These are phyloP conservation scores for Drosophila nannoptera DNA, from an alignment of 1,140 invertebrate species.

Conservation along the genomic window DNA sequence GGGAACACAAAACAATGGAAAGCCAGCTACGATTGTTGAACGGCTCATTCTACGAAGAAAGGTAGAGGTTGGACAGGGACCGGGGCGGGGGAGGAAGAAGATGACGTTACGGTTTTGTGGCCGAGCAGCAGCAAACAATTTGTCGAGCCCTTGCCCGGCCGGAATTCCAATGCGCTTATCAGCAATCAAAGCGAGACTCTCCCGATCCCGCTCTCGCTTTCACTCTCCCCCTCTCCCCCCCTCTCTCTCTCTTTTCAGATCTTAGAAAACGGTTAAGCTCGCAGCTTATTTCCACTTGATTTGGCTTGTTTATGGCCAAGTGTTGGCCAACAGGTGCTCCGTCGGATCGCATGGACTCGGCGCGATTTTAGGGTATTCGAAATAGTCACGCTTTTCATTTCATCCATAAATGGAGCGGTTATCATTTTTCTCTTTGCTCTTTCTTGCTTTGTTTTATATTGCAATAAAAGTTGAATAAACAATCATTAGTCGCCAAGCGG, in stretches of 20 bases:
- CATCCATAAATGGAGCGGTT: background rate
- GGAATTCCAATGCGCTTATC: slow-evolving; percentile 39
- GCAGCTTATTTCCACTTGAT: too few relatives aligned
- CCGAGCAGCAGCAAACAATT: slow-evolving; percentile 42
- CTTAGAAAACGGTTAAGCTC: too few relatives aligned
- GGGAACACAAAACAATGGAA: slow-evolving; percentile 12
- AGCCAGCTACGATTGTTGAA: slow-evolving; percentile 39
- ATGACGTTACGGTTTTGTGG: slow-evolving; percentile 56
- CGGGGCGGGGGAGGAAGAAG: background rate
- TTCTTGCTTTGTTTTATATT: background rate
- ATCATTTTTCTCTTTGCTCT: background rate
- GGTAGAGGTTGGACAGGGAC: background rate
- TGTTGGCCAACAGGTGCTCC: background rate
- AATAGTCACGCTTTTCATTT: background rate
- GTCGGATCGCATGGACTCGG: background rate
- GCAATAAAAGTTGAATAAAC: background rate
- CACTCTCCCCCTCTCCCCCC: background rate
- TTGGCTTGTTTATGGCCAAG: too few relatives aligned
- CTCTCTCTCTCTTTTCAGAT: background rate
- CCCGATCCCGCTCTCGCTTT: background rate
- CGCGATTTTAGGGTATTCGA: background rate
- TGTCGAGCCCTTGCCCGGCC: slow-evolving; percentile 35
- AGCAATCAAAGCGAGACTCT: slow-evolving; percentile 42
- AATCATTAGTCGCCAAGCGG: slow-evolving; percentile 3
- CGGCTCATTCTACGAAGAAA: background rate